A percentile compares a stretch with the other conserved stretches of the same genome.
Conservation (phyloP, 2,888 invertebrate species). For the Dynastes maya region DNA sequence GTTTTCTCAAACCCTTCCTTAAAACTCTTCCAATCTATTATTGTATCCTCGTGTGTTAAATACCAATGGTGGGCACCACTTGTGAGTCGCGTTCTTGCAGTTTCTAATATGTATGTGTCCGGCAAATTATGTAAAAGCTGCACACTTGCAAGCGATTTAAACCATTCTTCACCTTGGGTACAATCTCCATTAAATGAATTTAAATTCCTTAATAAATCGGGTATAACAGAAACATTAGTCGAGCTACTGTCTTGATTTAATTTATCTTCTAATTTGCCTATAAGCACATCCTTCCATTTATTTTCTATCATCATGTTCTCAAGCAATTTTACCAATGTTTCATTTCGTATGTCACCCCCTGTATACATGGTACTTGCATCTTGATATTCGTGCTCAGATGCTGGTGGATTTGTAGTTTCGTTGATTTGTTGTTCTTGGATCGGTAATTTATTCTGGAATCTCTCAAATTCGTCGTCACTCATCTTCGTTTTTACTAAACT, state of each 20-base stretch:
- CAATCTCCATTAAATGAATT: background rate
- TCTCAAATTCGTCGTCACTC: constrained; percentile 5
- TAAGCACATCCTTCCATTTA: background rate
- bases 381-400: background rate
- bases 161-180: background rate
- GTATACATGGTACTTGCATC: too few relatives aligned
- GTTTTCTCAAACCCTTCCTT: background rate
- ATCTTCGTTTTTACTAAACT: background rate
- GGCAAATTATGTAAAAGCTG: background rate
- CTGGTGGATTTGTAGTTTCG: background rate
- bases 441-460: background rate
- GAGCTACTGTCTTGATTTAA: background rate
- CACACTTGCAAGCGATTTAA: background rate
- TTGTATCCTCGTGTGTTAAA: background rate
- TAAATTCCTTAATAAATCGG: constrained; percentile 4
- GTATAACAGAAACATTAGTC: background rate
- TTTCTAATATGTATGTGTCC: constrained; percentile 2
- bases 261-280: constrained; percentile 3
- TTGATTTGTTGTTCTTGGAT: background rate
- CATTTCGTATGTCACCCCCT: background rate
- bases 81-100: background rate
- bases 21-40: constrained; percentile 7
- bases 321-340: background rate
- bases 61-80: constrained; percentile 2
- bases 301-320: constrained; percentile 25